phyloP scores from a whole-genome alignment of 2,888 invertebrate species.

The Syrista parreyssii region DNA sequence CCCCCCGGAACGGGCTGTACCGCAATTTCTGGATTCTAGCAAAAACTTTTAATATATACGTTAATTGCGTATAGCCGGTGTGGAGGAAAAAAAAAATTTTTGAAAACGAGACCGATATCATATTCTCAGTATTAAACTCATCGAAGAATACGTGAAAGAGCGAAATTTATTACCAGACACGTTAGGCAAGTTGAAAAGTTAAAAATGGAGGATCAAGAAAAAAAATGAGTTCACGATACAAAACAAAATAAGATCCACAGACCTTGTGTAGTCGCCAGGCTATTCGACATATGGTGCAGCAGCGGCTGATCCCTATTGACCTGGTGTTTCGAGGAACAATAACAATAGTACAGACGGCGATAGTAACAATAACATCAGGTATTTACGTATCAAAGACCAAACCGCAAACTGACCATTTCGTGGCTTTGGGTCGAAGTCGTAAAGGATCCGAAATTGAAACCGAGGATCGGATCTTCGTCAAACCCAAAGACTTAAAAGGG shows the following conservation, averaged over 20 bases:
- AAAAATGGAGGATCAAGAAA: background rate
- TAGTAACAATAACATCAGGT: background rate
- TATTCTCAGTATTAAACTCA: background rate
- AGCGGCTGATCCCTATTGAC: background rate
- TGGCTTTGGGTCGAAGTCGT: background rate
- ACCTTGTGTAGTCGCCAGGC: background rate
- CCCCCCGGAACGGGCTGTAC: background rate
- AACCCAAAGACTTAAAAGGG: background rate
- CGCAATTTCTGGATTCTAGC: background rate
- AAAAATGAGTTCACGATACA: background rate
- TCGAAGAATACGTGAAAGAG: background rate
- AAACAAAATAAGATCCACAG: background rate
- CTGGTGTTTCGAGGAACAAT: background rate
- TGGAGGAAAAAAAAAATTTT: background rate
- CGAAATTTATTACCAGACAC: background rate
- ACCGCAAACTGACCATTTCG: background rate
- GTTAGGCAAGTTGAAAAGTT: background rate
- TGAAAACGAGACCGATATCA: background rate
- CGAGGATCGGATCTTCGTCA: background rate
- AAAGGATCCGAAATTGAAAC: background rate
- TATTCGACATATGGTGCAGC: background rate
- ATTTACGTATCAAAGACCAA: background rate
- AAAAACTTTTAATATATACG: constrained; percentile 3
- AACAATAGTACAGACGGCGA: background rate
- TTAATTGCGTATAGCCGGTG: background rate